phyloP scores from a whole-genome alignment of 2,888 invertebrate genomes.

The Drosophila kokeensis region DNA sequence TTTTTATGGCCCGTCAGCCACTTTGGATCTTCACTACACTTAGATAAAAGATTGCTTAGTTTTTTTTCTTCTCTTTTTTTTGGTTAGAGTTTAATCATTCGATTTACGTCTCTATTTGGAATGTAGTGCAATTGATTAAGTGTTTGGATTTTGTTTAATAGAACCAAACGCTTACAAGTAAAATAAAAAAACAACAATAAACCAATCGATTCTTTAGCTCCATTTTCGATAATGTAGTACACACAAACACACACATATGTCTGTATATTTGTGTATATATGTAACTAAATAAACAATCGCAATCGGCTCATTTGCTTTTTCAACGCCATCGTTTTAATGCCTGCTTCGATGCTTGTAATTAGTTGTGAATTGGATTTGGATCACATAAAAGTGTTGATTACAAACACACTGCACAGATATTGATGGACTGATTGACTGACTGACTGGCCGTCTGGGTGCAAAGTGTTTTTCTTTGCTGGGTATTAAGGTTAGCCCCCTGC shows the following conservation, averaged over 20 bases:
- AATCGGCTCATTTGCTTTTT: conserved; percentile 58
- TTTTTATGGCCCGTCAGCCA: conserved; percentile 34
- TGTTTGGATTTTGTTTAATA: conserved; percentile 41
- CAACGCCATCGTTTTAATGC: conserved; percentile 58
- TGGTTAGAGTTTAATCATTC: conserved; percentile 23
- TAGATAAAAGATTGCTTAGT: conserved; percentile 17
- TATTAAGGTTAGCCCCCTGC: conserved; percentile 61
- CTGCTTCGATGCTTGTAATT: conserved; percentile 65
- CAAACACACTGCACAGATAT: conserved; percentile 31
- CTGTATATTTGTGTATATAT: not conserved
- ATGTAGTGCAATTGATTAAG: conserved; percentile 62
- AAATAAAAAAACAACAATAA: conserved; percentile 24
- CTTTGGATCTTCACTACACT: conserved; percentile 42
- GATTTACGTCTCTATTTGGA: conserved; percentile 69
- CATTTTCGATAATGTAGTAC: not conserved
- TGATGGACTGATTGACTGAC: conserved; percentile 18
- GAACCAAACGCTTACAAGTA: conserved; percentile 25
- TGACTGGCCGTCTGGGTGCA: conserved; percentile 40
- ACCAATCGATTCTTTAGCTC: conserved; percentile 30
- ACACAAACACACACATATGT: not conserved
- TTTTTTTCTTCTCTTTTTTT: conserved; percentile 16
- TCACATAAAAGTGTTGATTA: conserved; percentile 79
- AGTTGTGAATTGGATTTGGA: conserved; percentile 77
- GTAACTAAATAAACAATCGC: conserved; percentile 58
- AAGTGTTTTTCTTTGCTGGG: conserved; percentile 62